These are phyloP conservation scores for Pammene fasciana DNA, from an alignment of 2,888 invertebrate genomes.

Conservation along the genomic window DNA sequence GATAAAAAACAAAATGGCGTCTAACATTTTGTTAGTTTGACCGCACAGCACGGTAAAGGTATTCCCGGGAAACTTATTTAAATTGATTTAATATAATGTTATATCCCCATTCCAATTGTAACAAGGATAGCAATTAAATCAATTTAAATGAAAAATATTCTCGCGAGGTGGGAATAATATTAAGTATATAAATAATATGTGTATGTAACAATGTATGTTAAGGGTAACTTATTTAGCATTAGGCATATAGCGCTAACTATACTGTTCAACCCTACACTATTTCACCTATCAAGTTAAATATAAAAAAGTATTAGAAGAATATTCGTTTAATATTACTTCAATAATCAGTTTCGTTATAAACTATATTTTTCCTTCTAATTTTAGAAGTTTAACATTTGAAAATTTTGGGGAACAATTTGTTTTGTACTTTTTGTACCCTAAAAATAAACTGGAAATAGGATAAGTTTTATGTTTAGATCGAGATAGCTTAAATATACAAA, in stretches of 20 bases:
- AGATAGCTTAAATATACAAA: not conserved
- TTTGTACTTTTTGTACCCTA: not conserved
- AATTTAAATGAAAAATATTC: constrained; percentile 30
- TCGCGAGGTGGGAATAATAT: constrained; percentile 33
- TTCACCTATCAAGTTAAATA: not conserved
- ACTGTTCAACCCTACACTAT: constrained; percentile 9
- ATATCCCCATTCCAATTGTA: constrained; percentile 6
- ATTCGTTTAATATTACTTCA: too few relatives aligned
- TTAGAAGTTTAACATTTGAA: too few relatives aligned
- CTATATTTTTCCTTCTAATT: too few relatives aligned
- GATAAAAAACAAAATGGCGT: not conserved
- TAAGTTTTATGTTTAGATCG: not conserved
- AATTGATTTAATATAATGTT: constrained; percentile 26
- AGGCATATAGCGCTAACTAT: constrained; percentile 24
- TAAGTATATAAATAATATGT: constrained; percentile 42
- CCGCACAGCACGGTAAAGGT: constrained; percentile 19
- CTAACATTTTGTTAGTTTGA: not conserved
- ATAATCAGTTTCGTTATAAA: too few relatives aligned
- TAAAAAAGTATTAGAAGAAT: too few relatives aligned
- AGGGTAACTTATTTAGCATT: constrained; percentile 49
- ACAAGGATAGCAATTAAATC: constrained; percentile 19
- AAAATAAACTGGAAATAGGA: not conserved
- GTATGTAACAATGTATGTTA: constrained; percentile 48
- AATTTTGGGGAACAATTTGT: constrained; percentile 9
- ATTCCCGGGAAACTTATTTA: constrained; percentile 16